Conservation (phyloP, 2,888 invertebrate genomes). For the Apamea crenata region DNA sequence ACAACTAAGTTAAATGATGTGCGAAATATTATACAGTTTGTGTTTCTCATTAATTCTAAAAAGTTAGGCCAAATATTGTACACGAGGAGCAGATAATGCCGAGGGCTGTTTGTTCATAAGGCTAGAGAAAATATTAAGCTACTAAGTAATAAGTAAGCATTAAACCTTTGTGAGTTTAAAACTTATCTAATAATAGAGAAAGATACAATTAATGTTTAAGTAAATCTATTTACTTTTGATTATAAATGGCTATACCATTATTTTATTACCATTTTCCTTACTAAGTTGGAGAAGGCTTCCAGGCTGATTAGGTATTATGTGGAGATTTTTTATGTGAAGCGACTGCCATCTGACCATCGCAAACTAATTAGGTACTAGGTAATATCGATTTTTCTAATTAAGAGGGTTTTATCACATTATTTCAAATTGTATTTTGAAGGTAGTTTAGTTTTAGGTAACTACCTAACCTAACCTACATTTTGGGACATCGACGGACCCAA, state of each 20-base stretch:
- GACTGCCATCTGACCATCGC: not conserved
- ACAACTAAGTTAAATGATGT: conserved; percentile 6
- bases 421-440: not conserved
- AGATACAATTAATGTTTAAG: not conserved
- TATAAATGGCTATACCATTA: not conserved
- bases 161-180: not conserved
- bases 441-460: not conserved
- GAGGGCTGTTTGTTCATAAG: conserved; percentile 15
- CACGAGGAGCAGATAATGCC: conserved; percentile 15
- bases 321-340: not conserved
- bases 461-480: not conserved
- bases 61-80: not conserved
- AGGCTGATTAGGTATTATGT: not conserved
- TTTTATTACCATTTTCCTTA: not conserved
- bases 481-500: not conserved
- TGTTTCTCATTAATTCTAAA: conserved; percentile 21
- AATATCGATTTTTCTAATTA: not conserved
- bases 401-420: not conserved
- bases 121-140: conserved; percentile 8
- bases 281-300: not conserved
- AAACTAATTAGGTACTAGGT: not conserved
- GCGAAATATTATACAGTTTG: not conserved
- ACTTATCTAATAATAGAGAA: conserved; percentile 4
- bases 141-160: conserved; percentile 1
- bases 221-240: not conserved